Percentiles rank a stretch among this genome's conserved stretches.
Evolutionary conservation across 2,888 invertebrate species (phyloP).

Genomic region (Lottia gigantea): DNA sequence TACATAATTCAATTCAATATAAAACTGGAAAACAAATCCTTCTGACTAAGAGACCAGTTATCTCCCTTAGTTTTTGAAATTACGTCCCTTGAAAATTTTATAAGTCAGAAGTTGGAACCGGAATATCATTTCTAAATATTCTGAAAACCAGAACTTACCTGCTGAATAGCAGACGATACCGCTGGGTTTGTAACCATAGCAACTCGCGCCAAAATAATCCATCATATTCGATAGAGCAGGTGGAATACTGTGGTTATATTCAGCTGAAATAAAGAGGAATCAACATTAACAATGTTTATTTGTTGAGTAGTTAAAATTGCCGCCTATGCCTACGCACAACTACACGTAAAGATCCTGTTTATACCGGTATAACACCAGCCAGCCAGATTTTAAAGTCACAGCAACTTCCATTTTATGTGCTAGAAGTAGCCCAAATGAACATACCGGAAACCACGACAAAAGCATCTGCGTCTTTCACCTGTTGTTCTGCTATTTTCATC

Average conservation of each 20-base stretch:
- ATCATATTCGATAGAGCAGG: slow-evolving; percentile 70
- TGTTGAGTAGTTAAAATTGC: too few species aligned
- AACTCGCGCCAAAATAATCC: slow-evolving; percentile 69
- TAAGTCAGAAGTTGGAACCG: not conserved
- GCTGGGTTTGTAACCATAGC: slow-evolving; percentile 63
- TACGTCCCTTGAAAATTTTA: not conserved
- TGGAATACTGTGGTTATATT: slow-evolving; percentile 68
- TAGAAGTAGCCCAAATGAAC: not conserved
- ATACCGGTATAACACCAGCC: too few species aligned
- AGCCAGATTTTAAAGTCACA: too few species aligned
- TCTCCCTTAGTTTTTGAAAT: too few species aligned
- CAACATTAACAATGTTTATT: too few species aligned
- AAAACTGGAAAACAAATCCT: too few species aligned
- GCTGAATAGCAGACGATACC: slow-evolving; percentile 61
- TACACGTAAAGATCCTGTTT: too few species aligned
- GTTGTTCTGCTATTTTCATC: slow-evolving; percentile 39
- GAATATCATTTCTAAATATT: not conserved
- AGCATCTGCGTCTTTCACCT: slow-evolving; percentile 63
- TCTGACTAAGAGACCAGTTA: too few species aligned
- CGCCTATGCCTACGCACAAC: too few species aligned
- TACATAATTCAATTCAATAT: too few species aligned
- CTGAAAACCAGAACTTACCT: slow-evolving; percentile 38
- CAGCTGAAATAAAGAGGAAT: slow-evolving; percentile 42
- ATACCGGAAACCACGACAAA: slow-evolving; percentile 66
- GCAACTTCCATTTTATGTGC: too few species aligned